Evolutionary conservation across 2,113 vertebrate species (phyloP).

Genomic region (Corythoichthys haematopterus): DNA sequence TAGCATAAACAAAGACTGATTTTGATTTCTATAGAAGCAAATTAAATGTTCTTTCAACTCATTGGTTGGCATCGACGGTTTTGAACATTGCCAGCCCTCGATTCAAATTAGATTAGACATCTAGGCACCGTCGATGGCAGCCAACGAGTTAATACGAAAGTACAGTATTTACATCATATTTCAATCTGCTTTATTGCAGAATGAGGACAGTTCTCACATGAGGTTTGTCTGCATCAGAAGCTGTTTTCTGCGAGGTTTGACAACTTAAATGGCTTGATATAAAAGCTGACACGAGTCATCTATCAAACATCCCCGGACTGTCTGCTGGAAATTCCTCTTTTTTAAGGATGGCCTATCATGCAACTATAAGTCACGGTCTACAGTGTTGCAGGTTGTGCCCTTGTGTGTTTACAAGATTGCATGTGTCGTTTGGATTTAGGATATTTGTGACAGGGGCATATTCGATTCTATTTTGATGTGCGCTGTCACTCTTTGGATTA

Average conservation of each 20-base stretch:
- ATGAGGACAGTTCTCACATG: constrained; percentile 24
- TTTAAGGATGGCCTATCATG: constrained; percentile 58
- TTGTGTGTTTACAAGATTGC: constrained; percentile 54
- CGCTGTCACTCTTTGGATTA: constrained; percentile 30
- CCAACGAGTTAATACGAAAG: no score
- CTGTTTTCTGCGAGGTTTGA: constrained; percentile 61
- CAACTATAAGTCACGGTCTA: constrained; percentile 46
- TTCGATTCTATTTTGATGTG: constrained; percentile 35
- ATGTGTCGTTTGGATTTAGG: constrained; percentile 31
- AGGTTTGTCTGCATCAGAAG: constrained; percentile 46
- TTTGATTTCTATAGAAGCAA: constrained; percentile 23
- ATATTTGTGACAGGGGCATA: constrained; percentile 23
- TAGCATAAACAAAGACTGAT: constrained; percentile 33
- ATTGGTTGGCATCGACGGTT: no score
- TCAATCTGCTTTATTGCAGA: constrained; percentile 38
- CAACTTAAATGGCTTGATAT: constrained; percentile 72
- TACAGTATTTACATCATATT: constrained; percentile 25
- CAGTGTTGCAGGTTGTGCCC: constrained; percentile 42
- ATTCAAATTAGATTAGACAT: no score
- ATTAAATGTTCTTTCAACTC: constrained; percentile 10
- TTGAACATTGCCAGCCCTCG: no score
- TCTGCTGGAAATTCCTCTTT: constrained; percentile 59
- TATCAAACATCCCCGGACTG: constrained; percentile 59
- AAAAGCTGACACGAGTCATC: constrained; percentile 71
- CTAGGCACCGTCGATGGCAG: no score